A percentile compares a stretch with the other conserved stretches of the same genome.
Conservation (phyloP, 1,140 invertebrate species). For the Heliconius nattereri region DNA sequence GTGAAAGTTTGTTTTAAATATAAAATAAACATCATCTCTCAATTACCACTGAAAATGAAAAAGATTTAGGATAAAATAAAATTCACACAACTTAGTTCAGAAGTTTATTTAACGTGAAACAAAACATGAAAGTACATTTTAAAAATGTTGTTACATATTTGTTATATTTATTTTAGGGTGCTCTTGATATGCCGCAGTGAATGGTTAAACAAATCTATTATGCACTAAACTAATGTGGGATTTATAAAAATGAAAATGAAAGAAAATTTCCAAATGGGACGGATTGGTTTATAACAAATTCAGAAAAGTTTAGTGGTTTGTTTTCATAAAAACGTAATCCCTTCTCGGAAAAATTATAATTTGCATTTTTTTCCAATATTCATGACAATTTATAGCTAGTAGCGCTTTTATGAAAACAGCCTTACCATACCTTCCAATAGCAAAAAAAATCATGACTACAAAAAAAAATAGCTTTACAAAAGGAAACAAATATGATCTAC, state of each 20-base stretch:
- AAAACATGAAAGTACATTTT: slow-evolving; percentile 77
- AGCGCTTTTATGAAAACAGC: slow-evolving; percentile 18
- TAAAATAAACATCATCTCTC: not conserved
- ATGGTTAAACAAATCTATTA: slow-evolving; percentile 63
- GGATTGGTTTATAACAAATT: slow-evolving; percentile 40
- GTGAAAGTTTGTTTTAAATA: too few species aligned
- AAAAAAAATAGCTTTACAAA: not conserved
- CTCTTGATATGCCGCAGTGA: slow-evolving; percentile 71
- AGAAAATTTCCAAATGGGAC: slow-evolving; percentile 45
- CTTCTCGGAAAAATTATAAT: not conserved
- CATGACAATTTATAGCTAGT: too few species aligned
- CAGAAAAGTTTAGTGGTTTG: slow-evolving; percentile 22
- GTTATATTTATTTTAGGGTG: slow-evolving; percentile 61
- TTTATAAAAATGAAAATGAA: slow-evolving; percentile 44
- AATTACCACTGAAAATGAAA: not conserved
- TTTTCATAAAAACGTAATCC: slow-evolving; percentile 22
- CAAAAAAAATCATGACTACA: not conserved
- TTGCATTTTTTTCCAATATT: not conserved
- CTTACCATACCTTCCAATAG: slow-evolving; percentile 12
- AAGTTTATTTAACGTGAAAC: slow-evolving; percentile 73
- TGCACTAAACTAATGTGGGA: slow-evolving; percentile 48
- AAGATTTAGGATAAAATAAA: slow-evolving; percentile 14
- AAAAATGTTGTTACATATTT: slow-evolving; percentile 67
- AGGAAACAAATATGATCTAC: not conserved
- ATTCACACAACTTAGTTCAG: slow-evolving; percentile 13